Conservation (phyloP, 2,113 vertebrate species). For the Triplophysa tibetana region DNA sequence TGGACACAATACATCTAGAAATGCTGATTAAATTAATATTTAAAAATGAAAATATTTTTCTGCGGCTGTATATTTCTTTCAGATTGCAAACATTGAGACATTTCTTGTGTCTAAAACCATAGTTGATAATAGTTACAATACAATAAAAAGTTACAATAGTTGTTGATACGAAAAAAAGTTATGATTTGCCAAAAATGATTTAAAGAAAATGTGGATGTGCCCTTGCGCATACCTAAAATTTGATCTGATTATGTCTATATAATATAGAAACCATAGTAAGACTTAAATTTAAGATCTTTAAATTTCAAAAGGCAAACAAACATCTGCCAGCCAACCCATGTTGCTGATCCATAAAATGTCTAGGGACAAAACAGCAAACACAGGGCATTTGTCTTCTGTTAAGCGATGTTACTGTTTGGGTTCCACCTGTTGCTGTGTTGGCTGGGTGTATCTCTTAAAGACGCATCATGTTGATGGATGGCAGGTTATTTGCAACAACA, state of each 20-base stretch:
- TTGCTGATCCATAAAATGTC: constrained; percentile 17
- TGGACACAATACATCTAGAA: no score
- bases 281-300: constrained; percentile 21
- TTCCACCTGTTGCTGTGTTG: constrained; percentile 49
- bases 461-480: constrained; percentile 57
- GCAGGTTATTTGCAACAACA: constrained; percentile 60
- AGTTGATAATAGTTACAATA: no score
- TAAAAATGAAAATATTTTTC: no score
- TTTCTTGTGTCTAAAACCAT: no score
- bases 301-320: constrained; percentile 39
- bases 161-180: no score
- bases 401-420: constrained; percentile 33
- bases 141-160: no score
- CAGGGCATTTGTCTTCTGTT: constrained; percentile 40
- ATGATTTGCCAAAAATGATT: no score
- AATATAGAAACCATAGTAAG: not conserved
- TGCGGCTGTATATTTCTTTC: no score
- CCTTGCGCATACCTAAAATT: no score
- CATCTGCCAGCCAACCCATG: constrained; percentile 21
- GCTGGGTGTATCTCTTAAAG: constrained; percentile 34
- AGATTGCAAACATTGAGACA: no score
- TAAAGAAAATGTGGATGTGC: no score
- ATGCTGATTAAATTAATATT: no score
- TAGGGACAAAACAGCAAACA: constrained; percentile 26
- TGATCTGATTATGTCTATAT: not conserved